phyloP scores from a whole-genome alignment of 1,140 invertebrate genomes.

The Caenorhabditis brenneri region DNA sequence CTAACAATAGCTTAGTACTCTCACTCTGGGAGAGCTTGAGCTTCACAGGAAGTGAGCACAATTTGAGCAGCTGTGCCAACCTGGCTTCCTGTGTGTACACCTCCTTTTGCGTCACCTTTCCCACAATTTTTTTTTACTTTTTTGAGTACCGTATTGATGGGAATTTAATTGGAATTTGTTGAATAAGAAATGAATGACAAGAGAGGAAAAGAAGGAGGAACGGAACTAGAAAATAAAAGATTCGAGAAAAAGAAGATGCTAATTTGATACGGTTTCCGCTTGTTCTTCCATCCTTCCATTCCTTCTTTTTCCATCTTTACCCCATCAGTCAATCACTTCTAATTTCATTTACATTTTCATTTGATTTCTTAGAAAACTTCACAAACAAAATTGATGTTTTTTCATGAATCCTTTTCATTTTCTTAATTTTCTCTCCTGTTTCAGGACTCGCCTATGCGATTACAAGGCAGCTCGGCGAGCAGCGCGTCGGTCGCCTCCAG shows the following conservation, averaged over 20 bases:
- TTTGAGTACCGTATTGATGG: not conserved
- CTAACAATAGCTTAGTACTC: slow-evolving; percentile 29
- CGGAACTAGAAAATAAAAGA: not conserved
- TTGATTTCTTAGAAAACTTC: not conserved
- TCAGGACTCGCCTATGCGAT: slow-evolving; percentile 53
- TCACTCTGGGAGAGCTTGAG: not conserved
- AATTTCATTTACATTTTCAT: slow-evolving; percentile 20
- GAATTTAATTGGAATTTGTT: not conserved
- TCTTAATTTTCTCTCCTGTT: not conserved
- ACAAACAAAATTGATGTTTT: not conserved
- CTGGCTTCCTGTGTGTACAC: not conserved
- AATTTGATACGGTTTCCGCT: slow-evolving; percentile 42
- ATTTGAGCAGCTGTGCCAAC: slow-evolving; percentile 39
- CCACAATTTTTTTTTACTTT: slow-evolving; percentile 3
- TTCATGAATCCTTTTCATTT: not conserved
- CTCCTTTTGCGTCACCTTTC: not conserved
- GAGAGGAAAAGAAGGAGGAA: not conserved
- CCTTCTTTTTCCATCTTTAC: not conserved
- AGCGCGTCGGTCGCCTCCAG: slow-evolving; percentile 56
- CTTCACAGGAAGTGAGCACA: slow-evolving; percentile 41
- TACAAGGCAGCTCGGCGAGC: slow-evolving; percentile 52
- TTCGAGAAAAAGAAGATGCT: not conserved
- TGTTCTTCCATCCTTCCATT: slow-evolving; percentile 7
- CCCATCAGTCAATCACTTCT: slow-evolving; percentile 20
- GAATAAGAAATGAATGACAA: no score